Base-by-base conservation (phyloP, 2,888 invertebrate genomes). In the Drosophila rellima region DNA sequence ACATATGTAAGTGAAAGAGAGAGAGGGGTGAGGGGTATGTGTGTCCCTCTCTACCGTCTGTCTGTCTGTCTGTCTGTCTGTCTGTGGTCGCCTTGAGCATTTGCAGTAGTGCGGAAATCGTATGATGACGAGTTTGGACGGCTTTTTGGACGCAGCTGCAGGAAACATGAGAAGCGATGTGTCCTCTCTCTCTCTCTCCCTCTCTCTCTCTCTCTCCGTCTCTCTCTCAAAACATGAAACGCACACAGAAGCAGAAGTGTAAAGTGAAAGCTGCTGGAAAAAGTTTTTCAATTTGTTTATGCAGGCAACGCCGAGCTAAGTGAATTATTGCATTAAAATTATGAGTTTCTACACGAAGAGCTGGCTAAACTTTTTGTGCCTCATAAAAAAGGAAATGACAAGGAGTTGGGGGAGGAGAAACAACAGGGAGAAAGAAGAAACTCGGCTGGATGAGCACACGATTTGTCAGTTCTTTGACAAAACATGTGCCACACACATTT, bases 211-310 rank as follows among this genome's bases (percentile, higher is more conserved):
- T 18, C n/a, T 2, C 57, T 15, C 10, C 3, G 7, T 37, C 17
- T 20, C 20, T 15, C 20, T 17, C 10, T 11, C 7, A 31, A 23
- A 55, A 13, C 48, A 23, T 40, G 40, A 45, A 48, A 57, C 55
- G 23, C 55, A 56, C 44, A 54, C 42, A 44, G 23, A 45, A 40
- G 26, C 6, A 26, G 31, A 64, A 73, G 74, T 70, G 74, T 65
- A 73, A 81, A 71, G 75, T 78, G 74, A 74, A 81, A 82, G 82
- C 74, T 77, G 68, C 69, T 70, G 59, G 64, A 65, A 74, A 83
- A 88, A 83, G 70, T 85, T 88, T 85, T 88, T 80, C 88, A 88
- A 88, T 87, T 86, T 88, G 82, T 87, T 87, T 89, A 82, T 89
- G 75, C 74, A 83, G 73, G 70, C 71, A 70, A 59, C 66, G 62